phyloP scores from a whole-genome alignment of 2,888 invertebrate genomes.

The Drosophila incognita region DNA sequence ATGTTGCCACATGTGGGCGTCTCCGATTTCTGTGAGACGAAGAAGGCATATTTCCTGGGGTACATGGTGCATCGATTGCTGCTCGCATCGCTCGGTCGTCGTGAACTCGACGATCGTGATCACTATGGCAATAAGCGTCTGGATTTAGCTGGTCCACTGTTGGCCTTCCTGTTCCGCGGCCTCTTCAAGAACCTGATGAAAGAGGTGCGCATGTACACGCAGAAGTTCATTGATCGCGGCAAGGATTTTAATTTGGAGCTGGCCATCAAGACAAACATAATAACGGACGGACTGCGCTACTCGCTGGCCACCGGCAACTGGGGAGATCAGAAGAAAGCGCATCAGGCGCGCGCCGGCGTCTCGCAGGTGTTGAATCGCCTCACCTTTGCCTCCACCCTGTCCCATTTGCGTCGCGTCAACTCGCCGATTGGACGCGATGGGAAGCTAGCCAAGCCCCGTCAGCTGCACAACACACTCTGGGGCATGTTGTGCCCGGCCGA shows the following conservation, averaged over 20 bases:
- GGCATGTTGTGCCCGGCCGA: constrained; percentile 99
- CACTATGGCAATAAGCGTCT: constrained; percentile 99
- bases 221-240: constrained; percentile 99
- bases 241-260: constrained; percentile 98
- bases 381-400: constrained; percentile 99
- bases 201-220: constrained; percentile 98
- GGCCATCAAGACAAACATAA: constrained; percentile 96
- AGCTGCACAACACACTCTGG: constrained; percentile 99
- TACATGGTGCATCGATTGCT: constrained; percentile 99
- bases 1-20: constrained; percentile 99
- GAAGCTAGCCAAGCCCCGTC: constrained; percentile 99
- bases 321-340: constrained; percentile 99
- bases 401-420: constrained; percentile 98
- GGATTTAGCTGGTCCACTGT: constrained; percentile 97
- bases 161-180: constrained; percentile 98
- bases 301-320: constrained; percentile 99
- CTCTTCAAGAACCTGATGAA: constrained; percentile 98
- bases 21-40: constrained; percentile 99
- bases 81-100: constrained; percentile 96
- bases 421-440: constrained; percentile 99
- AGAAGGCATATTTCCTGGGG: constrained; percentile 99
- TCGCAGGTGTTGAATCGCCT: constrained; percentile 97
- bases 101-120: constrained; percentile 99
- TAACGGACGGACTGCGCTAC: constrained; percentile 98
- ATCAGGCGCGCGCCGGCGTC: constrained; percentile 90